Evolutionary conservation across 2,797 vertebrate genomes (phyloP).

Genomic region (Chelonia mydas): DNA sequence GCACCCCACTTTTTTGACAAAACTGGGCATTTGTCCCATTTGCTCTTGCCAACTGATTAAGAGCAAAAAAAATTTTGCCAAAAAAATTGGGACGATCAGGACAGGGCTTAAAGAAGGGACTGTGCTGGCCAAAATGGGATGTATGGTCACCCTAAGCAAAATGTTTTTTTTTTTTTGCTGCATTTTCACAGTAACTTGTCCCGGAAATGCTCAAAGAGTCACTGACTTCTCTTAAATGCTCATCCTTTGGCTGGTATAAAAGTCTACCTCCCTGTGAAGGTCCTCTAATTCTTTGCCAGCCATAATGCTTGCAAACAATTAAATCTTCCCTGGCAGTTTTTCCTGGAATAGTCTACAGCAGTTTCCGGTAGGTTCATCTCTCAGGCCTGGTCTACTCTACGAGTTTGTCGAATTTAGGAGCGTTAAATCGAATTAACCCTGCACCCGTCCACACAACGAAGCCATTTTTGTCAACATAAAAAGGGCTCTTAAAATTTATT

Average conservation of each 20-base stretch:
- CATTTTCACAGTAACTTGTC: neutral
- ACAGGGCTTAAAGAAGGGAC: too few relatives aligned
- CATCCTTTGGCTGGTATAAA: neutral
- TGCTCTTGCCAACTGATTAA: too few relatives aligned
- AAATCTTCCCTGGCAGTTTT: neutral
- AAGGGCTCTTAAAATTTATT: too few relatives aligned
- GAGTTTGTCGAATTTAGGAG: too few relatives aligned
- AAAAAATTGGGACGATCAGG: too few relatives aligned
- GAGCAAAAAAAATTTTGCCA: too few relatives aligned
- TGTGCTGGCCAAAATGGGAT: neutral
- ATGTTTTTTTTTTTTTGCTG: neutral
- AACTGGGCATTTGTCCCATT: too few relatives aligned
- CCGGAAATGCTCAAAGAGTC: neutral
- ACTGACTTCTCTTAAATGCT: neutral
- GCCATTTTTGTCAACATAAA: too few relatives aligned
- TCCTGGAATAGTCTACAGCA: neutral
- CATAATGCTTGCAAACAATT: neutral
- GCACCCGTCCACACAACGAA: too few relatives aligned
- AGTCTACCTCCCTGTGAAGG: neutral
- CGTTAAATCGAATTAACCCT: too few relatives aligned
- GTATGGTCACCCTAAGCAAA: neutral
- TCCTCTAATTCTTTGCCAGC: neutral
- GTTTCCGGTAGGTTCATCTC: neutral
- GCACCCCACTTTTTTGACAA: too few relatives aligned
- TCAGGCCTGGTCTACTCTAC: too few relatives aligned